Conservation (phyloP, 2,113 vertebrate genomes). For the Pungitius pungitius region DNA sequence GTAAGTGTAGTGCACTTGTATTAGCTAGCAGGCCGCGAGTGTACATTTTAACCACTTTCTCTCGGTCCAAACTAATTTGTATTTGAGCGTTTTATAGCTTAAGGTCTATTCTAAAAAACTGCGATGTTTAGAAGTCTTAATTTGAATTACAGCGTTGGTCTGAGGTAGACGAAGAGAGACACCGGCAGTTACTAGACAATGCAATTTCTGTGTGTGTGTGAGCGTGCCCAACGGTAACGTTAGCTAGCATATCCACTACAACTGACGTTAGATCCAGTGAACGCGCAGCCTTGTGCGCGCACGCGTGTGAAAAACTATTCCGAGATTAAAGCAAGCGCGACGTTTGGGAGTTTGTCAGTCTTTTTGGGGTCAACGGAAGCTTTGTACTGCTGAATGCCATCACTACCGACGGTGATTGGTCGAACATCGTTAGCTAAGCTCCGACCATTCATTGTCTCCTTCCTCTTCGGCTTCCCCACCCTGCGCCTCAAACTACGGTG, state of each 20-base stretch:
- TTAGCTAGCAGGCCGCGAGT: constrained; percentile 54
- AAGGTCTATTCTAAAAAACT: neutral
- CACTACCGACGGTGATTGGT: constrained; percentile 22
- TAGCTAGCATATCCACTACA: constrained; percentile 28
- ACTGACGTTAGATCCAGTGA: constrained; percentile 24
- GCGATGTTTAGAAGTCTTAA: neutral
- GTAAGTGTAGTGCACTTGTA: constrained; percentile 75
- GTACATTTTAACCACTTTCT: constrained; percentile 29
- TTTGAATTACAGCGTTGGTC: neutral
- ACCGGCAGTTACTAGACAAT: constrained; percentile 58
- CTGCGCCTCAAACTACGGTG: neutral
- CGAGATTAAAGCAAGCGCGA: constrained; percentile 60
- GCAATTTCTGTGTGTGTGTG: constrained; percentile 39
- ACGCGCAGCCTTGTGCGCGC: constrained; percentile 25
- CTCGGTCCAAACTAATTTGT: neutral
- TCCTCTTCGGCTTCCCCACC: constrained; percentile 24
- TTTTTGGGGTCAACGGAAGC: neutral
- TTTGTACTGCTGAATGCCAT: constrained; percentile 54
- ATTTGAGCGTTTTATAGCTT: neutral
- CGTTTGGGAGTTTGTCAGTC: neutral
- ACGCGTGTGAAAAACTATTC: constrained; percentile 28
- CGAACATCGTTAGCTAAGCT: constrained; percentile 22
- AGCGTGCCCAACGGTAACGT: constrained; percentile 21
- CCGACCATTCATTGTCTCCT: constrained; percentile 66
- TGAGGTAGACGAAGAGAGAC: constrained; percentile 9